Evolutionary conservation across 2,888 invertebrate species (phyloP), one percentile per base, ranked within the genome.

Genomic region (Achlya flavicornis): DNA sequence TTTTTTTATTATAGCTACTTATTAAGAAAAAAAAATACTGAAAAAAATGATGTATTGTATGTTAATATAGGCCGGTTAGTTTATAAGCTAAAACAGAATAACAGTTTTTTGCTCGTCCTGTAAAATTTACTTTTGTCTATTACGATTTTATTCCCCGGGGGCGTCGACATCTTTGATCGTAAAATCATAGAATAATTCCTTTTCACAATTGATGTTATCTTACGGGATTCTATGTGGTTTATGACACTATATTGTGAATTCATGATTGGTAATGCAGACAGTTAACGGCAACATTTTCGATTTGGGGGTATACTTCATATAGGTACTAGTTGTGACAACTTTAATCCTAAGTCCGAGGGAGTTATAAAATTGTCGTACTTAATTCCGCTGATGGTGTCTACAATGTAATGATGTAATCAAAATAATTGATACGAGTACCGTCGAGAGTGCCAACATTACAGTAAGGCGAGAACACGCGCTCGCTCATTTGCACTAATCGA

Each of bases 401-500:
- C 41, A 63, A 53, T 26, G 35, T 26, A 35, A 48, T 60, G 41
- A 63, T 63, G 48, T 59, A 53, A 63, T 63, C 38, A 60, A 59
- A 60, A 63, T 63, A 60, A 63, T 59, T 60, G 63, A 60, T 63
- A 60, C 41, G 38, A 63, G 48, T 59, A 38, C 53, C 48, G n/a
- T 35, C 38, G 60, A 53, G 60, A n/a, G 57, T 53, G 60, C 60
- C 48, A 64, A 64, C 58, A 60, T 53, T 66, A 74, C 74, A 71
- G 76, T 77, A 79, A 80, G 78, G 72, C 71, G 79, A 80, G 75
- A 78, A 76, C 72, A 75, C 67, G 74, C 74, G 77, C 72, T 76
- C 79, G 76, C 79, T 87, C 83, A 78, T 85, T 86, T 77, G 85
- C 81, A 76, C 80, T 89, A 85, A 86, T 87, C 82, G 77, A 79